These are phyloP conservation scores for Phyllotis vaccarum DNA, from an alignment of 2,797 vertebrate species.

Conservation along the genomic window DNA sequence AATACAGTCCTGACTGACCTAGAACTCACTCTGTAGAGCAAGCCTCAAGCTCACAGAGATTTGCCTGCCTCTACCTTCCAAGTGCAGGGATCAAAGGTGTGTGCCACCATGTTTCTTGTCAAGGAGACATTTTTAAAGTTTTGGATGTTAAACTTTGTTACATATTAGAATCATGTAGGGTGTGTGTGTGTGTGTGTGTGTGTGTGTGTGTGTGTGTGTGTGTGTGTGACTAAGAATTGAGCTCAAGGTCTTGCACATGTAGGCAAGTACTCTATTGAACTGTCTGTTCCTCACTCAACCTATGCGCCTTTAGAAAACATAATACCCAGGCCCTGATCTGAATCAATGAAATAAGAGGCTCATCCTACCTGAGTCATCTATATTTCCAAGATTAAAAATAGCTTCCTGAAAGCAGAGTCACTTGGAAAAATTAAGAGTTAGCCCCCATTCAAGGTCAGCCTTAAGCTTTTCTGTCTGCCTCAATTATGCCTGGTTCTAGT, in stretches of 20 bases:
- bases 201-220: neutral
- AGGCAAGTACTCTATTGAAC: neutral
- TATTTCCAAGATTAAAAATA: conserved; percentile 28
- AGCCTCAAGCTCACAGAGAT: neutral
- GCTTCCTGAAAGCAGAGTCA: neutral
- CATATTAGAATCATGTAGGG: neutral
- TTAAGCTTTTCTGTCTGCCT: neutral
- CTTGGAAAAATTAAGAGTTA: neutral
- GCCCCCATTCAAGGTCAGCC: neutral
- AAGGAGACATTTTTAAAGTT: neutral
- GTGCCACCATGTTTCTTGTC: neutral
- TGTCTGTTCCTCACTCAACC: neutral
- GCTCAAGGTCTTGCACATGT: neutral
- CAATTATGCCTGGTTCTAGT: neutral
- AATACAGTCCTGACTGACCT: neutral
- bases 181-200: neutral
- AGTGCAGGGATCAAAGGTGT: neutral
- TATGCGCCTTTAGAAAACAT: neutral
- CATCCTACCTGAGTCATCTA: neutral
- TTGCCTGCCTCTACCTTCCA: neutral
- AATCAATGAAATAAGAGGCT: neutral
- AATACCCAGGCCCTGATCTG: neutral
- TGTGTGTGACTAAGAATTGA: neutral
- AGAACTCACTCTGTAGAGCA: neutral
- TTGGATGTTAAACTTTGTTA: neutral